Evolutionary conservation across 2,113 vertebrate species (phyloP).

Genomic region (Python bivittatus): DNA sequence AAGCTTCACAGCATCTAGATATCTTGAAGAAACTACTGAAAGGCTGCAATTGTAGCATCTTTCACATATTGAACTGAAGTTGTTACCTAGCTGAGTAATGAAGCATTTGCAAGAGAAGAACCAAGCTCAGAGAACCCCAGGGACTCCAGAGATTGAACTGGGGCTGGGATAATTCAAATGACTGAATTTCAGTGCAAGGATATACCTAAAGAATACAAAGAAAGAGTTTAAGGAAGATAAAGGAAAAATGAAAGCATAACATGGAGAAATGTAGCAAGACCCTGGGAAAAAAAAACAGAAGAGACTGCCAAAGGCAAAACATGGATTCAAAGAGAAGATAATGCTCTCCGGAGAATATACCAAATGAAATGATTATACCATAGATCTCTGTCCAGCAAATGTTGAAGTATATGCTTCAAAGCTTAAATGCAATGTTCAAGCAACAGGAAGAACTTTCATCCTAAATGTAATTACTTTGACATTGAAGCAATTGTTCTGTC

Average conservation of each 20-base stretch:
- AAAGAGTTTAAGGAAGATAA: background rate
- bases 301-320: background rate
- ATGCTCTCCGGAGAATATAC: background rate
- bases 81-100: too few relatives aligned
- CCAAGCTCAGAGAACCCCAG: too few relatives aligned
- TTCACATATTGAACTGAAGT: background rate
- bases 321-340: background rate
- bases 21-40: background rate
- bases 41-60: background rate
- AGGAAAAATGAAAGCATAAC: background rate
- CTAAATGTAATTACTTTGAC: background rate
- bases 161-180: background rate
- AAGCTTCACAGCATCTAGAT: background rate
- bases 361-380: background rate
- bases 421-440: background rate
- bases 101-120: too few relatives aligned
- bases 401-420: background rate
- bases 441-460: background rate
- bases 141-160: too few relatives aligned
- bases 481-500: background rate
- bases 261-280: background rate
- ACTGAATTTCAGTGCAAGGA: background rate
- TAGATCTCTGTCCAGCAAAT: background rate
- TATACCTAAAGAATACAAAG: background rate
- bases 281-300: background rate